These are phyloP conservation scores for Crotalus helleri DNA, from an alignment of 2,113 vertebrate species.

Conservation along the genomic window DNA sequence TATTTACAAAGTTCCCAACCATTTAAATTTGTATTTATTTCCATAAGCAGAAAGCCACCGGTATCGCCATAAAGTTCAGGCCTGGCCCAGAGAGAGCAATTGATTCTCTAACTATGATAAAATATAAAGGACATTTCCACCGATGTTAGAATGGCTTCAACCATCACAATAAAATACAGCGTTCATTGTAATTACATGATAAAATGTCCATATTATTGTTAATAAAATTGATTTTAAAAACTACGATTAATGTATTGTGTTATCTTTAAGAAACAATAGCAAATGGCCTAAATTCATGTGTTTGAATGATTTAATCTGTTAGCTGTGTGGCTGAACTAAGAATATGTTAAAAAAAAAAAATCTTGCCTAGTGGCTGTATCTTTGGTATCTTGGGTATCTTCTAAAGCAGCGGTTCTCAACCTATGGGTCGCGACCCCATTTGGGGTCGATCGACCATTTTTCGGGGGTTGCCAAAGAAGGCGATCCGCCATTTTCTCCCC, in stretches of 20 bases:
- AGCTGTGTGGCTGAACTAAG: neutral
- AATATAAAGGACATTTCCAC: constrained; percentile 51
- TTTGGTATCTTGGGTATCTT: neutral
- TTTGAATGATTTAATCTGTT: neutral
- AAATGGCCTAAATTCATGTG: neutral
- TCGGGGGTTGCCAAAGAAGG: too few species aligned
- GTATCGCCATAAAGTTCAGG: constrained; percentile 28
- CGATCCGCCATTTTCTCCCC: too few species aligned
- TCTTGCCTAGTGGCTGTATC: neutral
- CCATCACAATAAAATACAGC: constrained; percentile 59
- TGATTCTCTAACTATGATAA: neutral
- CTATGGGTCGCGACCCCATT: too few species aligned
- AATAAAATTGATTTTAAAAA: constrained; percentile 63
- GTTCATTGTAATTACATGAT: constrained; percentile 65
- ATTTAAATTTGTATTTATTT: constrained; percentile 24
- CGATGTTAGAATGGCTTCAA: constrained; percentile 52
- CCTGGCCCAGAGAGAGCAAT: neutral
- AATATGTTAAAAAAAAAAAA: neutral
- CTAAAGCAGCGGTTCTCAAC: neutral
- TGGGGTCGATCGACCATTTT: too few species aligned
- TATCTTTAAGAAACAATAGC: neutral
- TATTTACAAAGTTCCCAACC: constrained; percentile 43
- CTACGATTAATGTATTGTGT: neutral
- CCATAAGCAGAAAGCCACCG: constrained; percentile 28
- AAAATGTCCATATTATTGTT: constrained; percentile 69